A percentile compares a stretch with the other conserved stretches of the same genome.
Conservation (phyloP, 2,797 vertebrate genomes). For the Bovichtus variegatus region DNA sequence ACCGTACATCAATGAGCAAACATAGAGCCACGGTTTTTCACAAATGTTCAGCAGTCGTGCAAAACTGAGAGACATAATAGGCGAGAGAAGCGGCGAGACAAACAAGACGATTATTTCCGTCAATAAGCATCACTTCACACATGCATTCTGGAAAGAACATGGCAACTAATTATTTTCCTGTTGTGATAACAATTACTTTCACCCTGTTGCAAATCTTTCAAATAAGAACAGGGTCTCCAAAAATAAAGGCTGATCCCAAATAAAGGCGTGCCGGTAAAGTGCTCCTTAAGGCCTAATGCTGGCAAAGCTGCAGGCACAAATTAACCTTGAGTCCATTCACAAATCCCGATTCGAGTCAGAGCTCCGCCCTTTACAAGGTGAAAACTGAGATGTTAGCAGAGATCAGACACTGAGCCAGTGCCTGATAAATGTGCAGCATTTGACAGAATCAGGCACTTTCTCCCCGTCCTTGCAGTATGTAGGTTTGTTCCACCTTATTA, state of each 20-base stretch:
- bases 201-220: not conserved
- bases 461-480: conserved; percentile 22
- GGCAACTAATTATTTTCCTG: not conserved
- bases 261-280: not conserved
- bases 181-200: not conserved
- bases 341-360: conserved; percentile 11
- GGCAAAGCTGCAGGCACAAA: conserved; percentile 1
- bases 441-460: conserved; percentile 37
- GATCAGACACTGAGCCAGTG: not conserved
- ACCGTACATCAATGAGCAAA: not conserved
- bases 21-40: not conserved
- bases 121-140: not conserved
- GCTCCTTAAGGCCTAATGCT: not conserved
- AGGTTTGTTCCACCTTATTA: conserved; percentile 30
- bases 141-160: not conserved
- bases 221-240: not conserved
- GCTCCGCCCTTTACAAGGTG: not conserved
- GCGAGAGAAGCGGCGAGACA: not conserved
- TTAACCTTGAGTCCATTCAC: conserved; percentile 17
- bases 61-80: not conserved
- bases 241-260: not conserved
- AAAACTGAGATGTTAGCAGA: conserved; percentile 5
- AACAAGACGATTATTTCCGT: not conserved
- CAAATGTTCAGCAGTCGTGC: not conserved
- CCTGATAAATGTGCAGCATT: conserved; percentile 2